phyloP scores from a whole-genome alignment of 2,888 invertebrate species.

The Incurvaria masculella region DNA sequence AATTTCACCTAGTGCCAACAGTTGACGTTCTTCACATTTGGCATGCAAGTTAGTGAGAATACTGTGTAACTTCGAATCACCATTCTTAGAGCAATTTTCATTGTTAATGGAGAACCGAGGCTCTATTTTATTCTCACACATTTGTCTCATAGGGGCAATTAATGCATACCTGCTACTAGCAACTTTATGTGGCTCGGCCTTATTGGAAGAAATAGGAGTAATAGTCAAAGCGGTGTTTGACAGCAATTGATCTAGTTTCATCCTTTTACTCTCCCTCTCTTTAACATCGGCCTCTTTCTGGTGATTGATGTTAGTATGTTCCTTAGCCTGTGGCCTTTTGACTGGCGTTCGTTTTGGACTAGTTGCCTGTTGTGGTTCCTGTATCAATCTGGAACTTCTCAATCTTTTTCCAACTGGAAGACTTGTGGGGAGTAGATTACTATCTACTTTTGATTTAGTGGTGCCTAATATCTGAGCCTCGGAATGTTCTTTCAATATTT shows the following conservation, averaged over 20 bases:
- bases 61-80: constrained; percentile 49
- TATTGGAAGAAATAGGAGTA: constrained; percentile 15
- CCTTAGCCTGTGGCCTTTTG: constrained; percentile 31
- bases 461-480: constrained; percentile 21
- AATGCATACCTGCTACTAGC: neutral
- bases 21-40: constrained; percentile 24
- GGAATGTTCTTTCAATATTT: constrained; percentile 18
- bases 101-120: constrained; percentile 41
- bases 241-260: constrained; percentile 43
- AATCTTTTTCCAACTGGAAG: constrained; percentile 39
- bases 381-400: constrained; percentile 42
- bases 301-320: constrained; percentile 26
- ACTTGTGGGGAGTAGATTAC: constrained; percentile 24
- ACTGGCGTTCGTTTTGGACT: constrained; percentile 26
- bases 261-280: constrained; percentile 38
- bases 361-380: constrained; percentile 33
- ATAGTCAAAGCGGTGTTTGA: constrained; percentile 39
- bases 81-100: constrained; percentile 49
- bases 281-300: constrained; percentile 30
- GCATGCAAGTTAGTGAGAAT: constrained; percentile 46
- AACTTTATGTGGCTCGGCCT: neutral
- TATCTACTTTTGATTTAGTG: constrained; percentile 31
- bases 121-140: constrained; percentile 26
- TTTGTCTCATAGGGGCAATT: neutral
- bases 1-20: constrained; percentile 6